phyloP scores from a whole-genome alignment of 2,113 vertebrate genomes.

The Equus przewalskii region DNA sequence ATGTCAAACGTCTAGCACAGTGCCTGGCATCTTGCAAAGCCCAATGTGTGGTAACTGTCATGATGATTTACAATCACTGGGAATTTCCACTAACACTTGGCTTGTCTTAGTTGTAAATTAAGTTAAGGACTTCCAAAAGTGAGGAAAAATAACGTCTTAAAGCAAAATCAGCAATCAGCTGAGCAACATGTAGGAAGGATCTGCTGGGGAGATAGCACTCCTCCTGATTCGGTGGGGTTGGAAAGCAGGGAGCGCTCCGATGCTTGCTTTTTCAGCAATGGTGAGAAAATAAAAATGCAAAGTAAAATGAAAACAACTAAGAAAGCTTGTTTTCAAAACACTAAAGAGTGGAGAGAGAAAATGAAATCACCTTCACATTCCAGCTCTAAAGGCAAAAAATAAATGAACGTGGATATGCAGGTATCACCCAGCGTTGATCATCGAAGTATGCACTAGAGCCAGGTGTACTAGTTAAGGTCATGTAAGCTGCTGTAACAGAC shows the following conservation, averaged over 20 bases:
- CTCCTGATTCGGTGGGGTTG: background rate
- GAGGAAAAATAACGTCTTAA: constrained; percentile 32
- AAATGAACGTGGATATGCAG: background rate
- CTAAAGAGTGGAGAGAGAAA: background rate
- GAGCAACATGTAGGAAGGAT: background rate
- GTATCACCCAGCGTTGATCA: background rate
- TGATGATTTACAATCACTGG: constrained; percentile 1
- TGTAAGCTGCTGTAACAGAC: background rate
- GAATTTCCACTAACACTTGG: constrained; percentile 18
- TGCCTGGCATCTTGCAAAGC: background rate
- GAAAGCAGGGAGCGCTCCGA: background rate
- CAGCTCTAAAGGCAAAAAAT: background rate
- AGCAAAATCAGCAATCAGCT: background rate
- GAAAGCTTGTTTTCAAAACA: constrained; percentile 47
- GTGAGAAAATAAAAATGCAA: constrained; percentile 31
- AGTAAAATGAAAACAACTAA: constrained; percentile 43
- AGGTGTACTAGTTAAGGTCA: background rate
- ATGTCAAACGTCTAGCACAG: background rate
- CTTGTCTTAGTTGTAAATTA: constrained; percentile 34
- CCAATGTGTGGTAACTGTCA: background rate
- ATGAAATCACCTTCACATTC: constrained; percentile 26
- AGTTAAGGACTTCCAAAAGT: background rate
- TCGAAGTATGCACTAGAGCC: background rate
- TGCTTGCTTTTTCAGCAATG: background rate
- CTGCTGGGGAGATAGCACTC: background rate